Evolutionary conservation across 2,797 vertebrate genomes (phyloP), one percentile per base, ranked within the genome.

Genomic region (Falco columbarius): DNA sequence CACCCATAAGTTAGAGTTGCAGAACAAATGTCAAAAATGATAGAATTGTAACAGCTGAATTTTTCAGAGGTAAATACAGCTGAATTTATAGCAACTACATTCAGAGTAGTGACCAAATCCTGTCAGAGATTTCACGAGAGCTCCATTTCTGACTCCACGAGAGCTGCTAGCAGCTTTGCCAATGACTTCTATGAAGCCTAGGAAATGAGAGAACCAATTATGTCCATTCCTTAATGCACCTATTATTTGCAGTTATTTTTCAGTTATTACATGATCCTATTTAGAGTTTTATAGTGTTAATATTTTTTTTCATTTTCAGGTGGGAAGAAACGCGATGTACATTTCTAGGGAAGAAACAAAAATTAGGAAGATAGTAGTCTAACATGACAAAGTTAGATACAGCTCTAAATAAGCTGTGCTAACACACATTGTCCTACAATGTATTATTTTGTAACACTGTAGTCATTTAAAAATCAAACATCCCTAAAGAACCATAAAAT

Each of bases 401-500:
- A 65, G 66, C 49, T 81, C 74, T 93, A 91, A 88, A 86, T 70
- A 93, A 91, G 77, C 81, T 93, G 89, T 83, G 51, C 79, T 81
- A 94, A 70, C 75, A 94, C 73, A 92, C 89, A 58, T 92, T 83
- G 86, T 95, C 81, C 84, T 93, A 36, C 75, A 76, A 66, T 86
- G 73, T 73, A 59, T 94, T 96, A 82, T 95, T 96, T 88, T 73
- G 75, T 84, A 93, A 74, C 72, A 42, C 70, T 58, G 52, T 22
- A 96, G 83, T 88, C 54, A 87, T 95, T 96, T 94, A 88, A 97
- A 92, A 97, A 95, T 94, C 90, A 90, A 94, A 95, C 87, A 89
- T 97, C 95, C 97, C 95, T 84, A 89, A 96, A 97, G 97, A 95
- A 95, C 86, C 75, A 92, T 94, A 95, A 97, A 97, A 97, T 81